phyloP scores from a whole-genome alignment of 2,113 vertebrate genomes.

The Jaculus jaculus region DNA sequence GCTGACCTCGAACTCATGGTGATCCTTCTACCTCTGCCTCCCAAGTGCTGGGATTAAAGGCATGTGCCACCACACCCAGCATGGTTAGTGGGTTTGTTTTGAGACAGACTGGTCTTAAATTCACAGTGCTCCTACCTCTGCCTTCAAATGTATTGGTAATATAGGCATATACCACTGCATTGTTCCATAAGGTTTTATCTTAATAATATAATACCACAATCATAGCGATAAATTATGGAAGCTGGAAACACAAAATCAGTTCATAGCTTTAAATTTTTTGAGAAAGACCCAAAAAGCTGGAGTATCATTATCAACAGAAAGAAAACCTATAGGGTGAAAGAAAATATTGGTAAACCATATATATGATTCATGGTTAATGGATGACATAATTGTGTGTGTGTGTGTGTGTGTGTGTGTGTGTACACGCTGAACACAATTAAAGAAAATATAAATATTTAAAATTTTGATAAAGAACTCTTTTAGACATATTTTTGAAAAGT shows the following conservation, averaged over 20 bases:
- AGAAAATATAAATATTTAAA: neutral
- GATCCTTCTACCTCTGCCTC: too few species aligned
- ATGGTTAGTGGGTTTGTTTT: too few species aligned
- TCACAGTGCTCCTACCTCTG: neutral
- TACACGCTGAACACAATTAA: neutral
- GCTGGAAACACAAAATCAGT: neutral
- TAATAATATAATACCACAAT: neutral
- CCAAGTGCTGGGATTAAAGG: too few species aligned
- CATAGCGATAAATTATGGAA: neutral
- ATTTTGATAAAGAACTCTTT: neutral
- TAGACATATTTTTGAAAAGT: neutral
- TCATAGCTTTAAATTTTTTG: neutral
- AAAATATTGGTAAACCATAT: neutral
- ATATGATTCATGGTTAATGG: neutral
- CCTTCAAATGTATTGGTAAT: neutral
- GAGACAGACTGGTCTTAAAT: neutral
- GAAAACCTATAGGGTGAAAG: neutral
- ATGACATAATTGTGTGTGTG: neutral
- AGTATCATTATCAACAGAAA: neutral
- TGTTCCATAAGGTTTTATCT: neutral
- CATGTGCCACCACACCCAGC: too few species aligned
- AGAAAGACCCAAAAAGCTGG: too few species aligned
- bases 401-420: too few species aligned
- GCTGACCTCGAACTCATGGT: too few species aligned
- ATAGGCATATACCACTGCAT: neutral